Evolutionary conservation across 35 echinoderm and acorn worm species (phyloP).

Genomic region (Anneissia japonica): DNA sequence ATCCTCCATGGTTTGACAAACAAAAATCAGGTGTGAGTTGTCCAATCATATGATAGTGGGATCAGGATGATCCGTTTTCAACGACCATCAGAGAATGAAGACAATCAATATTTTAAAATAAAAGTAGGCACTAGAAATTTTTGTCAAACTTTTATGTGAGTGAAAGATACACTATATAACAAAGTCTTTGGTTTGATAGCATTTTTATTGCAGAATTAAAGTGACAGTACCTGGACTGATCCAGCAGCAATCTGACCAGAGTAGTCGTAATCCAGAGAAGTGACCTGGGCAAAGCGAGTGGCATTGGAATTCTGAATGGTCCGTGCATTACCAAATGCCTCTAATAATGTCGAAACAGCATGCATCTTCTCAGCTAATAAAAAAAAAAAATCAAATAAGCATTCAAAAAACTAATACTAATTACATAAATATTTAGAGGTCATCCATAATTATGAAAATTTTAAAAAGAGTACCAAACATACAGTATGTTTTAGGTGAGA

Average conservation of each 20-base stretch:
- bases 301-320: slow-evolving; percentile 84
- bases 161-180: too few relatives aligned
- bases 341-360: slow-evolving; percentile 59
- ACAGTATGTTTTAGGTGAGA: background rate
- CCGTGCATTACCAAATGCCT: slow-evolving; percentile 75
- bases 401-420: too few relatives aligned
- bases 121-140: too few relatives aligned
- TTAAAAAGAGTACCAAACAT: background rate
- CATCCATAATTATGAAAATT: background rate
- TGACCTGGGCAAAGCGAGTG: slow-evolving; percentile 77
- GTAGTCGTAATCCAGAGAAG: slow-evolving; percentile 92
- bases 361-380: slow-evolving; percentile 82
- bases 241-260: slow-evolving; percentile 82
- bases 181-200: too few relatives aligned
- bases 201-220: too few relatives aligned
- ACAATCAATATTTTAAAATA: too few relatives aligned
- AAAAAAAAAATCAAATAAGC: background rate
- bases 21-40: too few relatives aligned
- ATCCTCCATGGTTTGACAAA: too few relatives aligned
- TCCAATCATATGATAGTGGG: too few relatives aligned
- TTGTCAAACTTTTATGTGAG: too few relatives aligned
- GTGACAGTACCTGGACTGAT: slow-evolving; percentile 80
- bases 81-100: too few relatives aligned
- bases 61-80: too few relatives aligned
- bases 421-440: background rate